Base-by-base conservation (phyloP, 2,113 vertebrate genomes). In the Poeciliopsis retropinna region DNA sequence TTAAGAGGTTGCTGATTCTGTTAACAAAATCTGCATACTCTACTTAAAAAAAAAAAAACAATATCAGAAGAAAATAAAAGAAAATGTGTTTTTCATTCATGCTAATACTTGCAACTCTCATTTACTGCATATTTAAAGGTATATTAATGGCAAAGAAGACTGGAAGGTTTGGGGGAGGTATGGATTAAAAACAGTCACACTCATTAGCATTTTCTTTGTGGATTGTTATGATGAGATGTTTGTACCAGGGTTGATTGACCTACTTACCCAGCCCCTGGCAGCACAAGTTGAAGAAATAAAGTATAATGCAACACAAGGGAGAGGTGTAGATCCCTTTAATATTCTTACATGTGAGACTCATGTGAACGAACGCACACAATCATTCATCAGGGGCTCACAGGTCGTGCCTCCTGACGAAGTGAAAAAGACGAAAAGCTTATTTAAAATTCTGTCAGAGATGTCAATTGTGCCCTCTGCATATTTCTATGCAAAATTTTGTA, bases 401-500 rank as follows among this genome's bases (percentile, higher is more conserved):
- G 93, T 95, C 89, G 79, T 70, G 89, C 87, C 88, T 91, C 66
- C 41, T 85, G 88, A 87, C 81, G 70, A 84, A 83, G 72, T 73
- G 15, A 73, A 72, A 76, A 79, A 80, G 78, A 57, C 29, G 62
- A 44, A 76, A 74, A 27, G 77, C 88, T 92, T 79, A 87, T 93
- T 92, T 92, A 89, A 85, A 89, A 94, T 94, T 94, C 91, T 84
- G 90, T 91, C 89, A 89, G 91, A 92, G 87, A 90, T 88, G 90
- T 93, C 93, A 94, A 91, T 93, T 92, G 92, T 94, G 93, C 89
- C 86, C 89, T 80, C 81, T 85, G 85, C 87, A 92, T 88, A 93
- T 92, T 94, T 92, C 91, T 87, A 88, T 89, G 83, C 87, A 84
- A 89, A 88, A 93, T 57, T 92, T 88, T 94, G 94, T 95, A 94